These are phyloP conservation scores for Oceanodroma tethys DNA, from an alignment of 2,113 vertebrate species.

Conservation along the genomic window DNA sequence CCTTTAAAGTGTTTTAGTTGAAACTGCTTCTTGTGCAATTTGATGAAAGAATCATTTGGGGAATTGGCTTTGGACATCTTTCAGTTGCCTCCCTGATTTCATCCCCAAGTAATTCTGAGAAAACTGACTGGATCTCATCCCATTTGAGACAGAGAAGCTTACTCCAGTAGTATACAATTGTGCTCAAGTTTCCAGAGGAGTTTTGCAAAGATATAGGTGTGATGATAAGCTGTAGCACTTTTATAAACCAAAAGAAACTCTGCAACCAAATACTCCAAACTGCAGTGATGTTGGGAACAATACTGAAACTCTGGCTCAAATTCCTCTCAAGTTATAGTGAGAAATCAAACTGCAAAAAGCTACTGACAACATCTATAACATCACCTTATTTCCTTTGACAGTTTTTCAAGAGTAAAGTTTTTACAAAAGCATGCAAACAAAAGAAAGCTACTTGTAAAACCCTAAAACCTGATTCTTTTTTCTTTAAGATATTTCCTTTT, in stretches of 20 bases:
- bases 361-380: neutral
- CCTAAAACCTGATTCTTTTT: neutral
- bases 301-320: neutral
- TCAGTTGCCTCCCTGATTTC: neutral
- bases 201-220: neutral
- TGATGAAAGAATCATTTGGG: constrained; percentile 1
- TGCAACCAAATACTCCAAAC: neutral
- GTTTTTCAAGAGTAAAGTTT: neutral
- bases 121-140: neutral
- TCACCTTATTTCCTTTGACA: neutral
- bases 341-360: neutral
- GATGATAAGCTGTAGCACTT: neutral
- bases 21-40: neutral
- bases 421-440: neutral
- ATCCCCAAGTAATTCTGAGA: neutral
- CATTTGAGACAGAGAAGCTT: neutral
- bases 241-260: neutral
- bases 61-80: neutral
- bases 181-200: neutral
- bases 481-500: neutral
- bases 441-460: neutral
- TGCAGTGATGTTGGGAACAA: neutral
- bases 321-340: neutral
- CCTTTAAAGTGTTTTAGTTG: neutral
- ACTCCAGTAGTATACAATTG: neutral